phyloP scores from a whole-genome alignment of 2,797 vertebrate species.

The Tokudaia tokunoshimensis region DNA sequence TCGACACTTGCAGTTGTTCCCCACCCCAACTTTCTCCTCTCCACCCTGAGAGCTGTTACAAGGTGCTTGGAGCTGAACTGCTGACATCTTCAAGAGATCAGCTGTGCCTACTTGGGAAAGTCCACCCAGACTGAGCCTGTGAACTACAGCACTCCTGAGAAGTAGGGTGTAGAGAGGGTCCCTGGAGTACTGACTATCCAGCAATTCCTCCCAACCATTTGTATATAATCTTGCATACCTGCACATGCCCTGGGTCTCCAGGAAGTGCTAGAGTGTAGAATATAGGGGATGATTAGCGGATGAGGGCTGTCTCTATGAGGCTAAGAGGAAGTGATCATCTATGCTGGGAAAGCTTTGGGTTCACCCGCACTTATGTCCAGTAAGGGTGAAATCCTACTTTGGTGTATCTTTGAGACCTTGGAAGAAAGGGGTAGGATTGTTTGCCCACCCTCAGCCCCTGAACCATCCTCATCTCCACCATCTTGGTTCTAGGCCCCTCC shows the following conservation, averaged over 20 bases:
- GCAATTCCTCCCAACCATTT: neutral
- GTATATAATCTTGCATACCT: too few species aligned
- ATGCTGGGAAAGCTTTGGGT: neutral
- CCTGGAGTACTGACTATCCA: neutral
- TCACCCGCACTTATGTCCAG: neutral
- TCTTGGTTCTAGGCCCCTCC: neutral
- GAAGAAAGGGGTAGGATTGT: neutral
- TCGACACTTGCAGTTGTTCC: neutral
- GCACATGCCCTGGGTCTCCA: neutral
- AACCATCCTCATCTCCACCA: neutral
- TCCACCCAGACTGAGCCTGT: neutral
- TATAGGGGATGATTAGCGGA: neutral
- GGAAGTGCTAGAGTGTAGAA: neutral
- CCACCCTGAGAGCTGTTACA: neutral
- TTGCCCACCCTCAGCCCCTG: neutral
- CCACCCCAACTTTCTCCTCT: neutral
- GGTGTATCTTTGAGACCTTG: neutral
- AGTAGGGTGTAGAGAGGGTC: neutral
- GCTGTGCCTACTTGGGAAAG: neutral
- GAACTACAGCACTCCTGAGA: too few species aligned
- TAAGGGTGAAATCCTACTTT: neutral
- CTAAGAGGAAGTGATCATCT: neutral
- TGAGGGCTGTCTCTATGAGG: neutral
- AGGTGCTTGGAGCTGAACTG: neutral
- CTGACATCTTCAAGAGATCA: too few species aligned